Percentiles rank a stretch among this genome's conserved stretches.
Conservation (phyloP, 2,113 vertebrate genomes). For the Numenius arquata region DNA sequence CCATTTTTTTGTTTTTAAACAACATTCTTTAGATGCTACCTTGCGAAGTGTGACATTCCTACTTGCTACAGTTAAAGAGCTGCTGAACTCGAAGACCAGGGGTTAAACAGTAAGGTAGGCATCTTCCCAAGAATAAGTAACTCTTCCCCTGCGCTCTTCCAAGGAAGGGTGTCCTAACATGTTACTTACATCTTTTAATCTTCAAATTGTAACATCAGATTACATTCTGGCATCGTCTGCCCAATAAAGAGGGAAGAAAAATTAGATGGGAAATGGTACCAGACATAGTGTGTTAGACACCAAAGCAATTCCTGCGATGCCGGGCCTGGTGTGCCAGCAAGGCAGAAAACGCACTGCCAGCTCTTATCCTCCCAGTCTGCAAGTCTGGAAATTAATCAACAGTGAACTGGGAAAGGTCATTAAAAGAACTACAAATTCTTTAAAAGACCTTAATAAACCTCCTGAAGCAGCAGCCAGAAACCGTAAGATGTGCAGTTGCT, state of each 20-base stretch:
- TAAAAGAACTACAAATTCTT: background rate
- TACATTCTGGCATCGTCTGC: background rate
- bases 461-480: background rate
- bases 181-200: no score
- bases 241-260: background rate
- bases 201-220: background rate
- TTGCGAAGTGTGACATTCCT: background rate
- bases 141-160: background rate
- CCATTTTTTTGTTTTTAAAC: background rate
- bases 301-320: background rate
- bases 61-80: background rate
- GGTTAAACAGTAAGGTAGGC: background rate
- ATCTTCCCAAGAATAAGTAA: background rate
- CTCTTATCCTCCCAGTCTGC: background rate
- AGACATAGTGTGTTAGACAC: background rate
- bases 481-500: background rate
- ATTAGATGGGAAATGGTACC: background rate
- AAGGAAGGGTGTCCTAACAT: fast-evolving
- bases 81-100: background rate
- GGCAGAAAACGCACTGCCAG: background rate
- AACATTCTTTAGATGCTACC: background rate
- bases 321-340: background rate
- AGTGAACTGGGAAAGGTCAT: background rate
- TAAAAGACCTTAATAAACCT: background rate
- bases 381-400: background rate